Evolutionary conservation across 2,113 vertebrate species (phyloP).

Genomic region (Sorex araneus): DNA sequence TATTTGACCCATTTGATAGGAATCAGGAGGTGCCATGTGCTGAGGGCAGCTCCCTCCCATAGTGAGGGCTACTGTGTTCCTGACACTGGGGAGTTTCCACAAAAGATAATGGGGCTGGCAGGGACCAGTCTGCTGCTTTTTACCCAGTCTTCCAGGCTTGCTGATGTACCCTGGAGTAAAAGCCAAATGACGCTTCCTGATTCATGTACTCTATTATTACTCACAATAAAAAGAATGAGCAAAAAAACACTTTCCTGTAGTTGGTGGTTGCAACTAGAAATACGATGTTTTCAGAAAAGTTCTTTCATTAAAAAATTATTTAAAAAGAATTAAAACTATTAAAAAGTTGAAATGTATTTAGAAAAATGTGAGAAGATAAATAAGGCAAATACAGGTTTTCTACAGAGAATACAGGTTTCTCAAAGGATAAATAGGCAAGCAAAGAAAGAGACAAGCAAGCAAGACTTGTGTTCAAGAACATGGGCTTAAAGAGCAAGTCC

Average conservation of each 20-base stretch:
- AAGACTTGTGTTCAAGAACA: too few species aligned
- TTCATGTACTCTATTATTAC: neutral
- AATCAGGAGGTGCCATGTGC: slow-evolving; percentile 53
- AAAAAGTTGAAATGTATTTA: too few species aligned
- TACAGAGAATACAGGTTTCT: too few species aligned
- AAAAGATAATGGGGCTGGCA: neutral
- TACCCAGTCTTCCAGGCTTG: neutral
- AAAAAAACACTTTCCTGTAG: neutral
- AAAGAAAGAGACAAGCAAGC: too few species aligned
- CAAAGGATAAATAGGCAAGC: too few species aligned
- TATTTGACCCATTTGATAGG: slow-evolving; percentile 75
- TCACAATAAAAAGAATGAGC: neutral
- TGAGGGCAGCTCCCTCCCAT: neutral
- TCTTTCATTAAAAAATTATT: slow-evolving; percentile 18
- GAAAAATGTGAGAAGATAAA: too few species aligned
- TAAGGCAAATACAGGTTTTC: too few species aligned
- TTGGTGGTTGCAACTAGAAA: neutral
- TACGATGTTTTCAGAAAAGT: neutral
- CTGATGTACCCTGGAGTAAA: neutral
- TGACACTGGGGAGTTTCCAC: neutral
- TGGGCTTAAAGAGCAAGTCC: too few species aligned
- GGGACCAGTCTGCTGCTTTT: neutral
- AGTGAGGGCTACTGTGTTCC: slow-evolving; percentile 19
- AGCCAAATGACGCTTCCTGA: slow-evolving; percentile 26
- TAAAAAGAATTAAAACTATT: too few species aligned